phyloP scores from a whole-genome alignment of 2,797 vertebrate genomes.

The Takifugu ocellatus region DNA sequence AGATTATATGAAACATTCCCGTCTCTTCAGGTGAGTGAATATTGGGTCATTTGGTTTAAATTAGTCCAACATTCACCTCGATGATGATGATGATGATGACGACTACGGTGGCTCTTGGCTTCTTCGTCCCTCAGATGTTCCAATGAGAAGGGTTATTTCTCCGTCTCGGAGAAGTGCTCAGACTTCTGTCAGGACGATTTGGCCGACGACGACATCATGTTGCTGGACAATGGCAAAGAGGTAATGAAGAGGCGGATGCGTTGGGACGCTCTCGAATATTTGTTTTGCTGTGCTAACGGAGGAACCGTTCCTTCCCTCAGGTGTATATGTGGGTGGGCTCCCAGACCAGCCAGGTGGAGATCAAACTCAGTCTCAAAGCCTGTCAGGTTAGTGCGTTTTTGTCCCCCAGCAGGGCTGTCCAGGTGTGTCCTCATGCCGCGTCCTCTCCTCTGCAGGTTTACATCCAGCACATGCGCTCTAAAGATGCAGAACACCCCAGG shows the following conservation, averaged over 20 bases:
- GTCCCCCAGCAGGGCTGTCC: not conserved
- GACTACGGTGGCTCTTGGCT: not conserved
- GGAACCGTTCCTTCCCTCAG: conserved; percentile 55
- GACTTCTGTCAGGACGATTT: conserved; percentile 98
- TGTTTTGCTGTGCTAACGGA: not conserved
- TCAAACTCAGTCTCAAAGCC: conserved; percentile 95
- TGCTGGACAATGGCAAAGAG: conserved; percentile 93
- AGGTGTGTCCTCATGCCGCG: not conserved
- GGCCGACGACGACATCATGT: conserved; percentile 97
- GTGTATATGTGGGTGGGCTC: conserved; percentile 99
- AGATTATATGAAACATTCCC: conserved; percentile 93
- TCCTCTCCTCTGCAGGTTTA: conserved; percentile 81
- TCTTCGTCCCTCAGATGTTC: conserved; percentile 81
- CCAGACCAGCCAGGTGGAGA: conserved; percentile 98
- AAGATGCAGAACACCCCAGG: conserved; percentile 81
- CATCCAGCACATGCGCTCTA: conserved; percentile 95
- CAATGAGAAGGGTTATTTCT: conserved; percentile 97
- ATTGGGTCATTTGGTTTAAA: fast-evolving
- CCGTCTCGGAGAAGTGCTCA: conserved; percentile 95
- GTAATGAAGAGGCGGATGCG: conserved; percentile 51
- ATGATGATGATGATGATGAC: not conserved
- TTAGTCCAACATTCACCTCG: not conserved
- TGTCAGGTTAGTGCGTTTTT: conserved; percentile 83
- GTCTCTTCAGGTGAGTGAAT: conserved; percentile 86
- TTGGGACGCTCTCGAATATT: not conserved